Percentiles rank a stretch among this genome's conserved stretches.
These are phyloP conservation scores for Sinocyclocheilus maitianheensis DNA, from an alignment of 2,113 vertebrate genomes.

Conservation along the genomic window DNA sequence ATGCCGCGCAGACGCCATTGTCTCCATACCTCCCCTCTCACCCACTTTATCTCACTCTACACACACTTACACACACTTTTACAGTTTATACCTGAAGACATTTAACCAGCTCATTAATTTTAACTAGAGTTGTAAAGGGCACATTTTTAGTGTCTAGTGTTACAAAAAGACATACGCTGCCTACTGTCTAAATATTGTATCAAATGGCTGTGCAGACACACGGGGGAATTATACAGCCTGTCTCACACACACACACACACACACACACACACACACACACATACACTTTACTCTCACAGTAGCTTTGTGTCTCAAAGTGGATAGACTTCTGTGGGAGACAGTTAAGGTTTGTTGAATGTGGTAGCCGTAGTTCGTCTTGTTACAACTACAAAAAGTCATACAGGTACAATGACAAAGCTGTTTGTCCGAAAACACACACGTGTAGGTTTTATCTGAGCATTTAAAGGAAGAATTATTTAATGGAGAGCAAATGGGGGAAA, in stretches of 20 bases:
- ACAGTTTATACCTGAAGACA: conserved; percentile 40
- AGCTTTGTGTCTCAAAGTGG: conserved; percentile 6
- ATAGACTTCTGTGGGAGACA: conserved; percentile 14
- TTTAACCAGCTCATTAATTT: conserved; percentile 42
- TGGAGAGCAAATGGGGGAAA: not conserved
- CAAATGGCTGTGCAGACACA: conserved; percentile 19
- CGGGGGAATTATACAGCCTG: not conserved
- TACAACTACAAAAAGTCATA: not conserved
- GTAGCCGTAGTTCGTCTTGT: conserved; percentile 16
- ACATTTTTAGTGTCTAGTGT: conserved; percentile 42
- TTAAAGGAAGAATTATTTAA: not conserved
- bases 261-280: not conserved
- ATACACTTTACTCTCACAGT: conserved; percentile 9
- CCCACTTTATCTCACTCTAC: conserved; percentile 53
- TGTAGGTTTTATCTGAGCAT: not conserved
- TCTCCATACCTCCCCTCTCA: conserved; percentile 48
- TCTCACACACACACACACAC: no score
- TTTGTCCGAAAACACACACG: not conserved
- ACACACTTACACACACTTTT: conserved; percentile 47
- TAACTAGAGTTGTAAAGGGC: conserved; percentile 35
- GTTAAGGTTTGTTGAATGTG: conserved; percentile 27
- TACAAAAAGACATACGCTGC: conserved; percentile 38
- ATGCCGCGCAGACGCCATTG: conserved; percentile 50
- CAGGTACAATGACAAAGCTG: not conserved
- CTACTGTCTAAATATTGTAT: conserved; percentile 41